Evolutionary conservation across 2,113 vertebrate genomes (phyloP), one percentile per base, ranked within the genome.

Genomic region (Zosterops pallidus): DNA sequence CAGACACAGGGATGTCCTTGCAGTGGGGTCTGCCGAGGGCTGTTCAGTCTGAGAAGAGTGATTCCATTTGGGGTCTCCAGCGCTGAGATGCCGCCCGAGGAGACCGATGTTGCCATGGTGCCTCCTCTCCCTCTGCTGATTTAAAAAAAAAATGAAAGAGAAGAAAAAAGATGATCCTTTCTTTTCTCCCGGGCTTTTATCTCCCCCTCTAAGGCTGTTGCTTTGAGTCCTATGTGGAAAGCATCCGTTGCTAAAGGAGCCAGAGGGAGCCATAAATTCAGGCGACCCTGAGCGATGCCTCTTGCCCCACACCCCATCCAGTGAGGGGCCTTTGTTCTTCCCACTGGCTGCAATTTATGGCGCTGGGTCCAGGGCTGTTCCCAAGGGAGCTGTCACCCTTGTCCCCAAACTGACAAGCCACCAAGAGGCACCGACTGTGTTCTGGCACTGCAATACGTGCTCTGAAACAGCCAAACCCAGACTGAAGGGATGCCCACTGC

Each of bases 131-230:
- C 44, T 92, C 46, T 37, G n/a, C 35, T 41, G 52, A 85, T 62
- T 70, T 8, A 8, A 85, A 82, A n/a, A 68, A 77, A 44, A 35
- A 72, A 56, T 2, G 11, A 67, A 78, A 79, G 76, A 71, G 12
- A 63, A 90, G 86, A 76, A 64, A 63, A 94, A 92, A 49, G 72
- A 94, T 96, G 96, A 96, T 97, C 79, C 83, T 94, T 96, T 96
- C 67, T 96, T 96, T 92, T 85, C 89, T 83, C 64, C 46, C 16
- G 37, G 76, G 87, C 95, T 97, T 97, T 97, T 96, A 96, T 96
- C 79, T 90, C 15, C n/a, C 39, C 57, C 50, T 86, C 68, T 62
- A 44, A 91, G 84, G 76, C 83, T 94, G 94, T 86, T 75, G 37
- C 83, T 93, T 93, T 94, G 84, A 92, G 83, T 87, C 68, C 17